Evolutionary conservation across 2,797 vertebrate genomes (phyloP), one percentile per base, ranked within the genome.

Genomic region (Borostomias antarcticus): DNA sequence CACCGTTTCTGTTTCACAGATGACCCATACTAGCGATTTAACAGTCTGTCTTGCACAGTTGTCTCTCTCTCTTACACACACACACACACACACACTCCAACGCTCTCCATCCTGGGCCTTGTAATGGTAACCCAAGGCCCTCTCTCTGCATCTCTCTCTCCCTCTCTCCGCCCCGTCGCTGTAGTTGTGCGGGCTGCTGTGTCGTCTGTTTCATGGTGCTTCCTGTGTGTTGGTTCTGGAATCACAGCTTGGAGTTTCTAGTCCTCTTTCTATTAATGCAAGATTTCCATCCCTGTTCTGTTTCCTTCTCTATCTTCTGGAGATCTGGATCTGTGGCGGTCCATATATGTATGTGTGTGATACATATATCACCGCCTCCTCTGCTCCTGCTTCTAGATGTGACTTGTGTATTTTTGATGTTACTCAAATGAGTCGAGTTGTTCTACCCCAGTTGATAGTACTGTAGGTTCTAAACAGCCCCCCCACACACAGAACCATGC

Each of bases 191-290:
- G 88, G 76, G 84, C 88, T 80, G 86, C 79, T 79, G 89, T 89
- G 89, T 84, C 84, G 83, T 88, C 81, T 81, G 77, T 90, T 76
- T 86, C 78, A 85, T 93, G 93, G 92, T 95, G 93, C 92, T 92
- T 83, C 64, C 90, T 93, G 93, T 92, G 92, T 97, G 93, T 95
- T 96, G 91, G 93, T 95, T 92, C 92, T 89, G 82, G 93, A 93
- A 93, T 94, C 95, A 94, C 93, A 93, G 93, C 91, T 95, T 96
- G 94, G 94, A 94, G 92, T 94, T 91, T 92, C 84, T 95, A 91
- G 85, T 88, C 80, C 86, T 86, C 51, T 74, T 89, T 90, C 81
- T 87, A 84, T 89, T 85, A 80, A 86, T 91, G 90, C 90, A 89
- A 89, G 87, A 90, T 88, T 87, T 88, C 84, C 87, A 85, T 90